phyloP scores from a whole-genome alignment of 2,888 invertebrate genomes.

The Microctonus hyperodae region DNA sequence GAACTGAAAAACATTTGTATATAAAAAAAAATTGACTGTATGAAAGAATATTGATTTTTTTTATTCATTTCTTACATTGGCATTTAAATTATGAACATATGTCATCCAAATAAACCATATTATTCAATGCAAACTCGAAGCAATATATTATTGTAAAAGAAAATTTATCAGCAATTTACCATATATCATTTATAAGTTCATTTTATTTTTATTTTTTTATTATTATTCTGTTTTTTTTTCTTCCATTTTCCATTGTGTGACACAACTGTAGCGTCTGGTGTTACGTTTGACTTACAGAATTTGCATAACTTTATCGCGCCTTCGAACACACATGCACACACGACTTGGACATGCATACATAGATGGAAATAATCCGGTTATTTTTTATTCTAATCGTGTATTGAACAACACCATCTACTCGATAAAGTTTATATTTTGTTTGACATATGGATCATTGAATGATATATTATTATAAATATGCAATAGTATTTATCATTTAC shows the following conservation, averaged over 20 bases:
- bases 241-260: neutral
- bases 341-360: neutral
- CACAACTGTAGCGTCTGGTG: neutral
- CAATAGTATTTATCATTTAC: neutral
- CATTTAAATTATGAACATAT: neutral
- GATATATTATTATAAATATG: neutral
- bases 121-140: neutral
- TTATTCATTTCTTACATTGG: no score
- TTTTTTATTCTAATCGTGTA: no score
- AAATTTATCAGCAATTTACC: neutral
- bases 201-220: neutral
- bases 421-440: neutral
- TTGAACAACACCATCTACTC: neutral
- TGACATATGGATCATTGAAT: neutral
- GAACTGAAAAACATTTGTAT: neutral
- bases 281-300: conserved; percentile 1
- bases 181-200: neutral
- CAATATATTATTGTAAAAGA: neutral
- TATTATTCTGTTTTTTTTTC: neutral
- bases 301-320: neutral
- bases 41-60: no score
- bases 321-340: no score
- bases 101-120: neutral
- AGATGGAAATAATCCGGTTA: neutral
- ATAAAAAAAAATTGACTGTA: neutral